phyloP scores from a whole-genome alignment of 1,140 invertebrate species.

The Neelides sp. region DNA sequence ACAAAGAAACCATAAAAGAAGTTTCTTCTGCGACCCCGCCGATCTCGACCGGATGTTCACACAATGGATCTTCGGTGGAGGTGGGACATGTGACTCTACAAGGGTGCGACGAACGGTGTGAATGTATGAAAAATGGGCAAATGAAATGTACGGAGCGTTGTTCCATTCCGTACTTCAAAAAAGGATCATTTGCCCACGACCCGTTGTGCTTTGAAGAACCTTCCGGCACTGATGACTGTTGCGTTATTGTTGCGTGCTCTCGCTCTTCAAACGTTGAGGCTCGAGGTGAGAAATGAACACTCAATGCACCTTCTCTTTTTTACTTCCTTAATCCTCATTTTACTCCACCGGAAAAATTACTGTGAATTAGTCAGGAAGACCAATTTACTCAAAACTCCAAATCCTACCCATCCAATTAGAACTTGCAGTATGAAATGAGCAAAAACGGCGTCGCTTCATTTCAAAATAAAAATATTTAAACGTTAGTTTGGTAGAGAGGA shows the following conservation, averaged over 20 bases:
- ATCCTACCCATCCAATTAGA: too few species aligned
- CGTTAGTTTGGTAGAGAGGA: too few species aligned
- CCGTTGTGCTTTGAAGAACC: slow-evolving; percentile 57
- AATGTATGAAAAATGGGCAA: slow-evolving; percentile 31
- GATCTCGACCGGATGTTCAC: slow-evolving; percentile 30
- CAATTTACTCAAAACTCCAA: too few species aligned
- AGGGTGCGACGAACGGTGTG: slow-evolving; percentile 35
- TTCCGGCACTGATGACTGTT: slow-evolving; percentile 58
- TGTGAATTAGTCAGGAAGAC: too few species aligned
- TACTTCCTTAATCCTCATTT: too few species aligned
- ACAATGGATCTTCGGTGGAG: slow-evolving; percentile 32
- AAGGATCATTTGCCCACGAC: slow-evolving; percentile 40
- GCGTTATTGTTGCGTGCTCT: slow-evolving; percentile 52
- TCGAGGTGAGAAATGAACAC: slow-evolving; percentile 24
- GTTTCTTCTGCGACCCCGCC: background rate
- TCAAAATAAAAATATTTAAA: too few species aligned
- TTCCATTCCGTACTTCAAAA: slow-evolving; percentile 30
- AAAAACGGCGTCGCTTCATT: too few species aligned
- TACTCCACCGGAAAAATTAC: too few species aligned
- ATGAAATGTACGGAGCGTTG: slow-evolving; percentile 33
- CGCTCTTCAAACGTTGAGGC: slow-evolving; percentile 17
- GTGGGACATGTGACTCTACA: slow-evolving; percentile 32
- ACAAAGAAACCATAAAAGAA: background rate
- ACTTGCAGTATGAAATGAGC: too few species aligned
- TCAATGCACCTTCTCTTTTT: too few species aligned